Base-by-base conservation (phyloP, 2,113 vertebrate species). In the Amphiprion percula region DNA sequence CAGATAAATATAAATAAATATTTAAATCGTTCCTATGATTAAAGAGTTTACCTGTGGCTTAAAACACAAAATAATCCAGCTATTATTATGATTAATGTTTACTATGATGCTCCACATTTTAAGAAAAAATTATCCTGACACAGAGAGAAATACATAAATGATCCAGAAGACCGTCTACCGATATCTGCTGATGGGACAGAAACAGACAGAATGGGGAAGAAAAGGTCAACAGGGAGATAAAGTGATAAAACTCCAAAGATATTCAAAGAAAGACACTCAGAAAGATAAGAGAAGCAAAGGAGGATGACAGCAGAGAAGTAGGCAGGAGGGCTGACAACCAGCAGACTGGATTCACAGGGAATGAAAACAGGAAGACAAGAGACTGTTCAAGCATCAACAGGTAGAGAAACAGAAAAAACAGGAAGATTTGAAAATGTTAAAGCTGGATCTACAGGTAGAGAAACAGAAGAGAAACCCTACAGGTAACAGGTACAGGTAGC, bases 281-380 rank as follows among this genome's bases (percentile, higher is more conserved):
- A 49, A 60, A 33, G 39, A 75, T 65, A 49, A 80, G n/a, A 44
- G 37, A 68, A 24, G 23, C 10, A 46, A 52, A 47, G 23, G 19
- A 52, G 15, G 53, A 50, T 21, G 19, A 23, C 10, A 55, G 39
- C n/a, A 0, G 17, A n/a, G 21, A 56, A n/a, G 59, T 47, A 24
- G 28, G 14, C 28, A 52, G 39, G 24, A 17, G 44, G 9, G 37
- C 6, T 46, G 46, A 60, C 56, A 47, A 74, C 68, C 14, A 54
- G 53, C 37, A 75, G 33, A 63, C 24, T 24, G n/a, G n/a, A 8
- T 61, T 68, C 75, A 46, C 72, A 64, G 72, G 17, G 17, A 79
- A 66, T 73, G 59, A 65, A 77, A 69, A 30, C 39, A 47, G 21
- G 24, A n/a, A 47, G 12, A 66, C 2, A 64, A 26, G n/a, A 10